Base-by-base conservation (phyloP, 2,113 vertebrate genomes). In the Isichthys henryi region DNA sequence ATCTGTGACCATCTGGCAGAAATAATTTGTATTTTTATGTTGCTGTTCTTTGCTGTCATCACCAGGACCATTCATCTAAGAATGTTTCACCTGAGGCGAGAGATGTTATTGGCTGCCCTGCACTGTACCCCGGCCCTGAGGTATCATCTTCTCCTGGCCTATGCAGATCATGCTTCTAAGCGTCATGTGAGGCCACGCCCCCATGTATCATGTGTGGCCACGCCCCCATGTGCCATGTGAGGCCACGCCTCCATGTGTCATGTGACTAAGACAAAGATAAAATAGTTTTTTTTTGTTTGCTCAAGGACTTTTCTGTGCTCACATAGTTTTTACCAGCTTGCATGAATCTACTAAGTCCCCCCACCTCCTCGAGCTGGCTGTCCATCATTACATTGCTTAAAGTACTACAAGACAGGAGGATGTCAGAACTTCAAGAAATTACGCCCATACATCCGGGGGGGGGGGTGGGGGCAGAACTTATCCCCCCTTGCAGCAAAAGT, bases 11-110 rank as follows among this genome's bases (percentile, higher is more conserved):
- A 31, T 86, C 85, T 52, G 82, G 48, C 31, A 53, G 84, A 13
- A 86, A 48, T 45, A 80, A 80, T 50, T 86, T 27, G 45, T 86
- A 86, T 86, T 86, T 86, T 48, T 80, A 43, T 80, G 23, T 50
- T 27, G 17, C 45, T 86, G 48, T 50, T 48, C 48, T 50, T 13
- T 27, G 21, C 45, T 86, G 83, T 49, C 46, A 86, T 86, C 45
- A 46, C 10, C 45, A 19, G 45, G n/a, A 27, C 48, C 43, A 50
- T 50, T 80, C 31, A 77, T 85, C 23, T 50, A 85, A 49, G 43
- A 46, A 23, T 49, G 27, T 84, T 46, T 48, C 45, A 49, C 83
- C 43, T 11, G 45, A 50, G 83, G 83, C n/a, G 10, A 49, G 21
- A 49, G 23, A 5, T 85, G 43, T n/a, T 50, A 48, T n/a, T 48